Evolutionary conservation across 2,797 vertebrate genomes (phyloP).

Genomic region (Anas acuta): DNA sequence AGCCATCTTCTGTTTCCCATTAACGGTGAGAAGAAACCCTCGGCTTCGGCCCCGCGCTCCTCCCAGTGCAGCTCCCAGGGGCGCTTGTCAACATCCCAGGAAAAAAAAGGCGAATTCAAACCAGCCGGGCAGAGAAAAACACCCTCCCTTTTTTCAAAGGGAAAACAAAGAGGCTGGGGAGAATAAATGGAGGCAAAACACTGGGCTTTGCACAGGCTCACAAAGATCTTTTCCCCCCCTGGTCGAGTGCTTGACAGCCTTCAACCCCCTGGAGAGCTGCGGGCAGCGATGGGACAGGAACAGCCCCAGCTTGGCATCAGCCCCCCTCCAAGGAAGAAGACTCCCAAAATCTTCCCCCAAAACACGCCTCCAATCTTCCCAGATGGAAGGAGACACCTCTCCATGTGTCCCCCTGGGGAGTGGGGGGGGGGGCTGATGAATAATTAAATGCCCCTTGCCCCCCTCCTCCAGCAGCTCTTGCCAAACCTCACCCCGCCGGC

Average conservation of each 20-base stretch:
- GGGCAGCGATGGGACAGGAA: not conserved
- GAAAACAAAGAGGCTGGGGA: slow-evolving; percentile 33
- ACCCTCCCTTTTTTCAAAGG: slow-evolving; percentile 27
- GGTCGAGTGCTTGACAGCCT: slow-evolving; percentile 16
- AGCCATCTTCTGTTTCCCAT: slow-evolving; percentile 65
- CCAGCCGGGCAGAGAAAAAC: slow-evolving; percentile 13
- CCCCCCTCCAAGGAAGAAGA: not conserved
- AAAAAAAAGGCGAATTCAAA: slow-evolving; percentile 18
- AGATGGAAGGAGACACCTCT: not conserved
- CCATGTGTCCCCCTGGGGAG: not conserved
- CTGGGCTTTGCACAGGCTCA: slow-evolving; percentile 12
- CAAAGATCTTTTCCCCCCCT: not conserved
- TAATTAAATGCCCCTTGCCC: not conserved
- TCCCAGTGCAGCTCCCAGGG: not conserved
- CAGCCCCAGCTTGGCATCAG: not conserved
- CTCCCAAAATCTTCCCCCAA: not conserved
- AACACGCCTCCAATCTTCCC: not conserved
- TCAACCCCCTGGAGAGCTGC: not conserved
- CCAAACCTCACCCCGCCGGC: not conserved
- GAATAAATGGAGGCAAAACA: slow-evolving; percentile 9
- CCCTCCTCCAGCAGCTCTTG: not conserved
- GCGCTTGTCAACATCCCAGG: slow-evolving; percentile 20
- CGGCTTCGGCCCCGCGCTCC: not conserved
- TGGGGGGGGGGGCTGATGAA: not conserved
- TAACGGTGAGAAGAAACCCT: not conserved